Conservation (phyloP, 2,888 invertebrate genomes). For the Phlogophora meticulosa region DNA sequence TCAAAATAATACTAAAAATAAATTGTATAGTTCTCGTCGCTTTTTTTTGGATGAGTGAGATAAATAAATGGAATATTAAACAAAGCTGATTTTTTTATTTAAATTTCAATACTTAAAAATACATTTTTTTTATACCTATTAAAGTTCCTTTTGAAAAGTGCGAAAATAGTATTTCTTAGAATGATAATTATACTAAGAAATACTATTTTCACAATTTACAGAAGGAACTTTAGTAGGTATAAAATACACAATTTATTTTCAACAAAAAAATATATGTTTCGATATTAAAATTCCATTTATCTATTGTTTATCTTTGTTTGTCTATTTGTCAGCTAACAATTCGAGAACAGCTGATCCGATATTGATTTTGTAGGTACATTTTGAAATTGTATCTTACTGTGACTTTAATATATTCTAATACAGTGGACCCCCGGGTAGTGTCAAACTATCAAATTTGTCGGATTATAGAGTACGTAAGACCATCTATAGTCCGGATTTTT, state of each 20-base stretch:
- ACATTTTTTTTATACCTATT: no score
- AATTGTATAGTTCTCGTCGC: conserved; percentile 10
- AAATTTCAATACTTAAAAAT: no score
- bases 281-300: conserved; percentile 13
- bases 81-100: not conserved
- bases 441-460: no score
- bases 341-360: conserved; percentile 51
- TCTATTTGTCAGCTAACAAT: conserved; percentile 21
- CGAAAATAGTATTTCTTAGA: no score
- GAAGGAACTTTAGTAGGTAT: no score
- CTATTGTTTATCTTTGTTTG: not conserved
- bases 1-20: conserved; percentile 43
- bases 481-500: no score
- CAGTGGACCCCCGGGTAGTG: no score
- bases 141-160: no score
- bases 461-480: no score
- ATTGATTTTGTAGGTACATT: conserved; percentile 8
- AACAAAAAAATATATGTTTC: not conserved
- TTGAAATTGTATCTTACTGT: not conserved
- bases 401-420: conserved; percentile 7
- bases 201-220: no score
- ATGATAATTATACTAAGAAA: no score
- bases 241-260: no score
- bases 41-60: not conserved
- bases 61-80: conserved; percentile 22